These are phyloP conservation scores for Amblyornis subalaris DNA, from an alignment of 2,113 vertebrate species.

Conservation along the genomic window DNA sequence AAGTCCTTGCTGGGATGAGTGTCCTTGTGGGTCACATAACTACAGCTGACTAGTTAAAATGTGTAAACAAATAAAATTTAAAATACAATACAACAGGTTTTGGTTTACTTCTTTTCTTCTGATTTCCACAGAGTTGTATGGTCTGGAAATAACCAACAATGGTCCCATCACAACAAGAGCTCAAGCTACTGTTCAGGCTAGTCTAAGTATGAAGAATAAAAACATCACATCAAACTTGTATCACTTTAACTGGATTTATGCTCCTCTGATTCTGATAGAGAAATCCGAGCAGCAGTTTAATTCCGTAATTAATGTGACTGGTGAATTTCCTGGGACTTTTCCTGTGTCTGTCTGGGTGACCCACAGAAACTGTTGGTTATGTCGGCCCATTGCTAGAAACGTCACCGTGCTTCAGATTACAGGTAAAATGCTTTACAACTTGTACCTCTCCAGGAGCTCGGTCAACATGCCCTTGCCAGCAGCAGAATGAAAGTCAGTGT, in stretches of 20 bases:
- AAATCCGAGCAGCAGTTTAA: conserved; percentile 12
- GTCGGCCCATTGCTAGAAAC: conserved; percentile 55
- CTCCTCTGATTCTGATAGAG: conserved; percentile 63
- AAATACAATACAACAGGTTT: background rate
- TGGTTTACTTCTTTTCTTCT: background rate
- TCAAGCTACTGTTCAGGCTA: conserved; percentile 57
- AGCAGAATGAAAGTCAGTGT: background rate
- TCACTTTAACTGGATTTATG: conserved; percentile 72
- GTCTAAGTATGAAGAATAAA: conserved; percentile 18
- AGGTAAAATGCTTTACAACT: conserved; percentile 47
- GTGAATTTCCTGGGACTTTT: conserved; percentile 57
- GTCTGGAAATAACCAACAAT: conserved; percentile 58
- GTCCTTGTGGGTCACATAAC: background rate
- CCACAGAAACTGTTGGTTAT: conserved; percentile 50
- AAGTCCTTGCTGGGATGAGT: background rate
- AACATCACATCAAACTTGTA: background rate
- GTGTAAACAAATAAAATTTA: background rate
- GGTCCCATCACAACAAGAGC: conserved; percentile 68
- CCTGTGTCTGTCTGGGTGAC: conserved; percentile 72
- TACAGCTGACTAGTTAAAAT: background rate
- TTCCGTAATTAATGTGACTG: conserved; percentile 18
- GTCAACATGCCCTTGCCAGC: background rate
- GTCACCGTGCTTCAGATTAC: conserved; percentile 56
- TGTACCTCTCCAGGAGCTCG: background rate
- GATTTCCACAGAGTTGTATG: conserved; percentile 19